phyloP scores from a whole-genome alignment of 2,888 invertebrate species.

The Parthenolecanium corni region DNA sequence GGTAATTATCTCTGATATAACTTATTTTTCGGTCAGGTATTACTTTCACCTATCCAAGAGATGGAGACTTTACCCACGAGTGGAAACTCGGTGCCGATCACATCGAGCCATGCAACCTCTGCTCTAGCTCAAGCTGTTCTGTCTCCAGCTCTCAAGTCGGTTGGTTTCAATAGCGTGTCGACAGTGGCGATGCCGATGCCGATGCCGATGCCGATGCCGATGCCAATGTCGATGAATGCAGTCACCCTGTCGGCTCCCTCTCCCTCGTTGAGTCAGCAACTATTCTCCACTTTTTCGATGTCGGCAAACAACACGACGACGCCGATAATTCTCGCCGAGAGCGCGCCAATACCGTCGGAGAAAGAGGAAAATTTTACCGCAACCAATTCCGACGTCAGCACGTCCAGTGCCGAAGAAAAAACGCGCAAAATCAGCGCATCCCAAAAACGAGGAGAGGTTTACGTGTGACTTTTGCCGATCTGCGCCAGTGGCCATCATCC shows the following conservation, averaged over 20 bases:
- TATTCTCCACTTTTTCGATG: not conserved
- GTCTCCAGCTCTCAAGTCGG: slow-evolving; percentile 47
- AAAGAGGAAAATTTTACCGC: slow-evolving; percentile 34
- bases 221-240: slow-evolving; percentile 44
- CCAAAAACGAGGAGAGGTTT: slow-evolving; percentile 46
- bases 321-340: slow-evolving; percentile 30
- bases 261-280: slow-evolving; percentile 41
- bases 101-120: slow-evolving; percentile 42
- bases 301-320: slow-evolving; percentile 22
- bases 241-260: slow-evolving; percentile 40
- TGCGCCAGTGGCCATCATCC: too few species aligned
- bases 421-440: slow-evolving; percentile 35
- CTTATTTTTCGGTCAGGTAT: slow-evolving; percentile 44
- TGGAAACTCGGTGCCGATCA: not conserved
- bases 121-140: slow-evolving; percentile 69
- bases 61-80: slow-evolving; percentile 43
- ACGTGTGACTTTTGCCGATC: slow-evolving; percentile 41
- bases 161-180: slow-evolving; percentile 33
- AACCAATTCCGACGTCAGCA: slow-evolving; percentile 28
- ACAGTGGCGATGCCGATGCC: slow-evolving; percentile 41
- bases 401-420: slow-evolving; percentile 38
- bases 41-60: slow-evolving; percentile 74
- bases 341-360: slow-evolving; percentile 32
- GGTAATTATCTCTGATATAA: not conserved
- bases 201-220: too few species aligned